Evolutionary conservation across 2,113 vertebrate genomes (phyloP).

Genomic region (Perognathus longimembris): DNA sequence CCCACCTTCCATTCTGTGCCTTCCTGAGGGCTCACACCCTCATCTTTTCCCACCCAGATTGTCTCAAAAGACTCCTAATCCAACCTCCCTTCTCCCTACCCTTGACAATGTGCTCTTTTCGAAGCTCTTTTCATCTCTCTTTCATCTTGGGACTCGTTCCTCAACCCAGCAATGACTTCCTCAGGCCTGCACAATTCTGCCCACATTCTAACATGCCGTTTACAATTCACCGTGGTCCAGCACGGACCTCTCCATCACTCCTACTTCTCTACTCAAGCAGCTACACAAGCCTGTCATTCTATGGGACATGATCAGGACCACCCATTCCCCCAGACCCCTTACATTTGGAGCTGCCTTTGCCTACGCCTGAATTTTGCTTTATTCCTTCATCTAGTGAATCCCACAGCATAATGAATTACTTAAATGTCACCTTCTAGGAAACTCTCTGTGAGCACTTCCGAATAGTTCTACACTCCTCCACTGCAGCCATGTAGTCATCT

Average conservation of each 20-base stretch:
- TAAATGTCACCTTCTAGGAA: background rate
- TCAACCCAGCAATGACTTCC: background rate
- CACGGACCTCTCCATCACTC: background rate
- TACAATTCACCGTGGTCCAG: background rate
- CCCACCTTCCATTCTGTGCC: fast-evolving
- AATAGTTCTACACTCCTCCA: background rate
- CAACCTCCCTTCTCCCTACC: background rate
- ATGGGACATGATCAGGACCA: background rate
- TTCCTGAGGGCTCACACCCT: background rate
- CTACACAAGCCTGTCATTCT: background rate
- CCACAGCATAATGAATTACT: background rate
- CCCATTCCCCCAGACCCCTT: background rate
- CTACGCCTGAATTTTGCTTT: background rate
- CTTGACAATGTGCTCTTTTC: background rate
- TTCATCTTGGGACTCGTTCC: background rate
- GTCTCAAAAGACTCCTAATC: background rate
- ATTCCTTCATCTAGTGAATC: background rate
- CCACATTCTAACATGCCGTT: no score
- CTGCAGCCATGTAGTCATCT: background rate
- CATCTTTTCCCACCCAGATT: background rate
- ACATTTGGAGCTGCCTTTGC: background rate
- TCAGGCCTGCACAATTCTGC: background rate
- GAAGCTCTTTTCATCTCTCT: background rate
- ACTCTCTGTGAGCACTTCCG: background rate
- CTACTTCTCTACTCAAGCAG: no score